Evolutionary conservation across 2,797 vertebrate species (phyloP).

Genomic region (Lophius americanus): DNA sequence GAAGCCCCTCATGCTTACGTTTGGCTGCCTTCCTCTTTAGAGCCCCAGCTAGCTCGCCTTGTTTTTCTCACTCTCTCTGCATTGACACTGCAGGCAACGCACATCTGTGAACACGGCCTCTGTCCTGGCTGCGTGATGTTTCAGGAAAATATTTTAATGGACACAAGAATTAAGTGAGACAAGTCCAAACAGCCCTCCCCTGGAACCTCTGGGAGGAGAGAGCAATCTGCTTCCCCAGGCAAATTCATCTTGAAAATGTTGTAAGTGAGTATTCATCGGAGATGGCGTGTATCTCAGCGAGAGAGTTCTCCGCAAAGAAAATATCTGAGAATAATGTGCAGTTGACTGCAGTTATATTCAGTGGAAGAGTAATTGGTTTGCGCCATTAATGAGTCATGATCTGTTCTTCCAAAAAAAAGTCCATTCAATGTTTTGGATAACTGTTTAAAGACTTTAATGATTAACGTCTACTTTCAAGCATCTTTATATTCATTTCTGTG

Average conservation of each 20-base stretch:
- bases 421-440: not conserved
- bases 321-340: constrained; percentile 58
- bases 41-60: constrained; percentile 19
- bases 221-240: constrained; percentile 69
- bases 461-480: not conserved
- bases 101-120: constrained; percentile 56
- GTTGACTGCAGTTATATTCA: constrained; percentile 51
- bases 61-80: constrained; percentile 21
- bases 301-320: constrained; percentile 55
- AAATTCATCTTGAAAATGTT: constrained; percentile 63
- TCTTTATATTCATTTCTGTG: not conserved
- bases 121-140: constrained; percentile 48
- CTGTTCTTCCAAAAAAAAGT: constrained; percentile 17
- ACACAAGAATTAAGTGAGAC: constrained; percentile 73
- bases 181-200: constrained; percentile 73
- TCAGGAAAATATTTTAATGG: constrained; percentile 79
- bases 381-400: constrained; percentile 20
- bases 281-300: constrained; percentile 54
- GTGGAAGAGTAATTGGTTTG: constrained; percentile 45
- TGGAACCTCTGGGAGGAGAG: constrained; percentile 56
- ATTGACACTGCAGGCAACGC: constrained; percentile 47
- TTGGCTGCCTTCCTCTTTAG: constrained; percentile 29
- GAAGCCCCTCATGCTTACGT: constrained; percentile 24
- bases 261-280: constrained; percentile 41
- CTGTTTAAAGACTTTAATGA: not conserved